Evolutionary conservation across 2,797 vertebrate genomes (phyloP).

Genomic region (Thripadectes ignobilis): DNA sequence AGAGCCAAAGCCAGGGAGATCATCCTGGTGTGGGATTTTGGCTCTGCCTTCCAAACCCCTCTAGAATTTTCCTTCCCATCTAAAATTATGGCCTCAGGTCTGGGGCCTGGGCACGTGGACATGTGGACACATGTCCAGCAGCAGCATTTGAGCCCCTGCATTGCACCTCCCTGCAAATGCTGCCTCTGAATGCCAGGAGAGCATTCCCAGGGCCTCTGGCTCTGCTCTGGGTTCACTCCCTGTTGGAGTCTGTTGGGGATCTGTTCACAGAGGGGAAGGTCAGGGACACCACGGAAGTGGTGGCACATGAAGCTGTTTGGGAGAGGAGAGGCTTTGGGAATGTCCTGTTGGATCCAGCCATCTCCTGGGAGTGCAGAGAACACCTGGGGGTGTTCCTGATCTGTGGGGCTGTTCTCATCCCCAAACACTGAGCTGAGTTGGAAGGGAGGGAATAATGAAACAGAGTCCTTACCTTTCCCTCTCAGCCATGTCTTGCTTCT

Average conservation of each 20-base stretch:
- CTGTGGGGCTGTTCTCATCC: background rate
- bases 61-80: background rate
- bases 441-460: background rate
- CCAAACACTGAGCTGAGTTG: background rate
- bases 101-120: background rate
- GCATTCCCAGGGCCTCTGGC: background rate
- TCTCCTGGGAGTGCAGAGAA: background rate
- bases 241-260: background rate
- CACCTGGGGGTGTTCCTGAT: background rate
- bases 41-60: background rate
- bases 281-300: background rate
- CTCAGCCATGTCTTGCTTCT: slow-evolving; percentile 62
- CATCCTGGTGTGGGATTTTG: background rate
- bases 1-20: background rate
- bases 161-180: background rate
- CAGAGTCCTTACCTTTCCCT: slow-evolving; percentile 47
- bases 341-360: background rate
- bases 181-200: background rate
- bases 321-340: background rate
- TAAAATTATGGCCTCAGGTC: background rate
- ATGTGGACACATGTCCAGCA: background rate
- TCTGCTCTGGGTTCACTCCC: background rate
- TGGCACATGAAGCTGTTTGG: background rate
- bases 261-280: background rate
- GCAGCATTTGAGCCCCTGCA: background rate